Conservation (phyloP, 2,113 vertebrate genomes). For the Salvelinus alpinus region DNA sequence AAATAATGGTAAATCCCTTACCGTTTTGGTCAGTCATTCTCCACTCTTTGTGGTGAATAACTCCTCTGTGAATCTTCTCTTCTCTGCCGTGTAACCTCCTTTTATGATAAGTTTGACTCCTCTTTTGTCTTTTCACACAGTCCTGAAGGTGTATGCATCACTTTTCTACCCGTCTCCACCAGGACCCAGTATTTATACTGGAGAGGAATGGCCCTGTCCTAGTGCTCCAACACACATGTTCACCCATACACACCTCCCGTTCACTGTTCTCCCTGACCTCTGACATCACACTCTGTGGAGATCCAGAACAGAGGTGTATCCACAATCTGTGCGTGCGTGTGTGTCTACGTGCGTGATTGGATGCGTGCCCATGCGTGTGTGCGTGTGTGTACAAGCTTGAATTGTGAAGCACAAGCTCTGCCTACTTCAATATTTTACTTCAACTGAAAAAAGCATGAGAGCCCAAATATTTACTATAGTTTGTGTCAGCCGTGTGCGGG, state of each 20-base stretch:
- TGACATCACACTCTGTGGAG: slow-evolving; percentile 45
- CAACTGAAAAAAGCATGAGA: slow-evolving; percentile 8
- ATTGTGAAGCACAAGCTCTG: background rate
- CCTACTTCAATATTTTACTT: slow-evolving; percentile 14
- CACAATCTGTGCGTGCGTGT: background rate
- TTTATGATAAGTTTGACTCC: background rate
- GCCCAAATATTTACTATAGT: slow-evolving; percentile 7
- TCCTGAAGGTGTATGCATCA: background rate
- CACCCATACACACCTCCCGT: slow-evolving; percentile 18
- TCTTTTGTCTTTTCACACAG: slow-evolving; percentile 3
- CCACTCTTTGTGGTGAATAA: background rate
- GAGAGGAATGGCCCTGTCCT: slow-evolving; percentile 28
- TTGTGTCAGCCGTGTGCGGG: slow-evolving; percentile 2
- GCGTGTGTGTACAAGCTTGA: too few relatives aligned
- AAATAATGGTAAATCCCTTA: slow-evolving; percentile 13
- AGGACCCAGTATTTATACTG: slow-evolving; percentile 55
- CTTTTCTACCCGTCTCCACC: slow-evolving; percentile 14
- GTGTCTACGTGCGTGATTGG: slow-evolving; percentile 5
- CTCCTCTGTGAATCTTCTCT: background rate
- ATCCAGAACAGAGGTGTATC: slow-evolving; percentile 1
- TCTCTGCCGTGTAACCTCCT: background rate
- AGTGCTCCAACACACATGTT: slow-evolving; percentile 20
- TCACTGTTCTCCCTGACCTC: slow-evolving; percentile 45
- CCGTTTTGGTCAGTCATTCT: slow-evolving; percentile 25
- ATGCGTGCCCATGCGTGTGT: too few relatives aligned